A percentile compares a stretch with the other conserved stretches of the same genome.
phyloP scores from a whole-genome alignment of 2,113 vertebrate genomes.

The Oxyura jamaicensis region DNA sequence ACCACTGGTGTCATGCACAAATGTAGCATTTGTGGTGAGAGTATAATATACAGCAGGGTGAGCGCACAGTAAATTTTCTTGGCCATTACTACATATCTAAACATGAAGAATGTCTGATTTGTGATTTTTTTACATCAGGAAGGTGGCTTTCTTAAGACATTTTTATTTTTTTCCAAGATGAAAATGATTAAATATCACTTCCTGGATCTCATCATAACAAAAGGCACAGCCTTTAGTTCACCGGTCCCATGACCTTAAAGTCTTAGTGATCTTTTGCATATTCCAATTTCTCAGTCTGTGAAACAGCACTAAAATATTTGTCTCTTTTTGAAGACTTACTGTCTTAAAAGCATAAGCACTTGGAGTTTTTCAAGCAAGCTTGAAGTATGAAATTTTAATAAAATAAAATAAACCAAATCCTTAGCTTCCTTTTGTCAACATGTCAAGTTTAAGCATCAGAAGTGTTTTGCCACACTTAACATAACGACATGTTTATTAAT shows the following conservation, averaged over 20 bases:
- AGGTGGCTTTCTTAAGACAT: background rate
- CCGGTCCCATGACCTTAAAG: background rate
- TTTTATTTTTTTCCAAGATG: background rate
- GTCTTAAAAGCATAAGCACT: background rate
- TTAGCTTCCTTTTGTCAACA: background rate
- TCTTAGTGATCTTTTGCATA: background rate
- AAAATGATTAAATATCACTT: background rate
- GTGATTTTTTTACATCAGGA: background rate
- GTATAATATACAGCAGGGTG: background rate
- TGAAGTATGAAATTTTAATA: background rate
- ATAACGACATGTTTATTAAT: slow-evolving; percentile 53
- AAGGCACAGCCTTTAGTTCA: background rate
- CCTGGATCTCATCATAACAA: background rate
- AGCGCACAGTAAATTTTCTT: background rate
- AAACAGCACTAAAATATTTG: background rate
- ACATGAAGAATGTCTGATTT: background rate
- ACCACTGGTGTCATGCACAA: accelerated
- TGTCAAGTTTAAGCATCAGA: background rate
- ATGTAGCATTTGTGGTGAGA: background rate
- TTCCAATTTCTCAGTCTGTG: background rate
- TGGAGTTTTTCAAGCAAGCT: background rate
- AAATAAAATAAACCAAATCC: background rate
- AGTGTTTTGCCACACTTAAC: slow-evolving; percentile 1
- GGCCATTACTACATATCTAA: background rate
- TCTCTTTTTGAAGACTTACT: background rate